Percentiles rank a stretch among this genome's conserved stretches.
Conservation (phyloP, 2,888 invertebrate species). For the Plagodis dolabraria region DNA sequence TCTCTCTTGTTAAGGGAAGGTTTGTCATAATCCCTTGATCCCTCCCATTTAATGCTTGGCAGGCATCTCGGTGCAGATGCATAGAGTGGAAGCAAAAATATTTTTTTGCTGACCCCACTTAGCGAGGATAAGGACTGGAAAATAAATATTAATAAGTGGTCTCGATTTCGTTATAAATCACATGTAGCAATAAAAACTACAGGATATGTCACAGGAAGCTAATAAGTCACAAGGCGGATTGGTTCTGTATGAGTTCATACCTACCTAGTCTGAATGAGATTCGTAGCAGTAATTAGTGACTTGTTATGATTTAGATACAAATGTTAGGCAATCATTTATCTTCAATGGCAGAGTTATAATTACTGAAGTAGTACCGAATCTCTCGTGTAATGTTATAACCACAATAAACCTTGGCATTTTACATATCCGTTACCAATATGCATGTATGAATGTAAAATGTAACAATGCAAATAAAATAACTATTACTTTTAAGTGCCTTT, state of each 20-base stretch:
- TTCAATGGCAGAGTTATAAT: constrained; percentile 24
- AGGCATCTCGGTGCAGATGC: too few relatives aligned
- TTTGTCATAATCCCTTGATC: too few relatives aligned
- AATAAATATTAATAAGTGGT: background rate
- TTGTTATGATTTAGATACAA: constrained; percentile 5
- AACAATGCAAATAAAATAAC: constrained; percentile 50
- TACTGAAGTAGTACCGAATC: constrained; percentile 21
- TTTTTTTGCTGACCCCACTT: too few relatives aligned
- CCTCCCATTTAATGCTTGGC: too few relatives aligned
- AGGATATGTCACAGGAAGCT: constrained; percentile 19
- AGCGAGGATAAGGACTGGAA: too few relatives aligned
- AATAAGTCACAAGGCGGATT: constrained; percentile 18
- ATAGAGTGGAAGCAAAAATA: too few relatives aligned
- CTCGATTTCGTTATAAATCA: constrained; percentile 3
- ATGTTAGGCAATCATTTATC: constrained; percentile 26
- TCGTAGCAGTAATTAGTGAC: constrained; percentile 4
- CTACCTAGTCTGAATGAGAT: constrained; percentile 1
- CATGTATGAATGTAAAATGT: constrained; percentile 51
- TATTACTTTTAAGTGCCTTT: background rate
- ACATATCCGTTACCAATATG: constrained; percentile 55
- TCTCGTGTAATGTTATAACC: constrained; percentile 35
- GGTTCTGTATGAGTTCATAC: background rate
- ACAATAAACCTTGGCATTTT: constrained; percentile 69
- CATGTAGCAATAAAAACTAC: constrained; percentile 9
- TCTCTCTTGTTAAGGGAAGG: too few relatives aligned